Evolutionary conservation across 2,888 invertebrate species (phyloP).

Genomic region (Timandra comae): DNA sequence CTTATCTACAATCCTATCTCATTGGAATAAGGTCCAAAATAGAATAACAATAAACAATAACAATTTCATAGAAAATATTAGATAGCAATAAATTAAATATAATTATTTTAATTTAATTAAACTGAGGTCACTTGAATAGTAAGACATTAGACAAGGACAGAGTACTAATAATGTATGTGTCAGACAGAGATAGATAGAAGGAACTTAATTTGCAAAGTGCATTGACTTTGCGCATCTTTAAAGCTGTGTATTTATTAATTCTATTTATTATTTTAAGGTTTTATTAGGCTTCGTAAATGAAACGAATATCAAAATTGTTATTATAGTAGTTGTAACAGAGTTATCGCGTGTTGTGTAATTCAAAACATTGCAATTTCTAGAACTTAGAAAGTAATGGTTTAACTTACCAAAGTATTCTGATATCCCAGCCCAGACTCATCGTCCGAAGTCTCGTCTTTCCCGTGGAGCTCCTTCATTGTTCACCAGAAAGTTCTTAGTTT

Average conservation of each 20-base stretch:
- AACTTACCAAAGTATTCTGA: constrained; percentile 82
- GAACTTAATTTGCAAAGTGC: no score
- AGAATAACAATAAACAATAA: no score
- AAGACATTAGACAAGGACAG: not conserved
- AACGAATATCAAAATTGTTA: no score
- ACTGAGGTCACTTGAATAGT: not conserved
- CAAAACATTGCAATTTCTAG: constrained; percentile 30
- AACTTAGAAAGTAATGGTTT: constrained; percentile 52
- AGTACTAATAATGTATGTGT: no score
- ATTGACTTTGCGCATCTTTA: not conserved
- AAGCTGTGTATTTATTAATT: not conserved
- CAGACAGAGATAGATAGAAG: no score
- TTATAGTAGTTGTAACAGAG: no score
- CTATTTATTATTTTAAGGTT: no score
- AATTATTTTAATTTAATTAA: not conserved
- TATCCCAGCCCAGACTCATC: constrained; percentile 82
- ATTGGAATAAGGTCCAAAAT: no score
- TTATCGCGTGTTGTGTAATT: no score
- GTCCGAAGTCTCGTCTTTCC: constrained; percentile 68
- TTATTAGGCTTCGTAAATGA: no score
- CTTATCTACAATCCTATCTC: no score
- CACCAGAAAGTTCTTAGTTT: constrained; percentile 29
- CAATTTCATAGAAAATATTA: not conserved
- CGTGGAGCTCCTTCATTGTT: constrained; percentile 53
- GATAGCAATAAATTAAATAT: not conserved